Evolutionary conservation across 2,113 vertebrate genomes (phyloP), one percentile per base, ranked within the genome.

Genomic region (Syrmaticus mikado): DNA sequence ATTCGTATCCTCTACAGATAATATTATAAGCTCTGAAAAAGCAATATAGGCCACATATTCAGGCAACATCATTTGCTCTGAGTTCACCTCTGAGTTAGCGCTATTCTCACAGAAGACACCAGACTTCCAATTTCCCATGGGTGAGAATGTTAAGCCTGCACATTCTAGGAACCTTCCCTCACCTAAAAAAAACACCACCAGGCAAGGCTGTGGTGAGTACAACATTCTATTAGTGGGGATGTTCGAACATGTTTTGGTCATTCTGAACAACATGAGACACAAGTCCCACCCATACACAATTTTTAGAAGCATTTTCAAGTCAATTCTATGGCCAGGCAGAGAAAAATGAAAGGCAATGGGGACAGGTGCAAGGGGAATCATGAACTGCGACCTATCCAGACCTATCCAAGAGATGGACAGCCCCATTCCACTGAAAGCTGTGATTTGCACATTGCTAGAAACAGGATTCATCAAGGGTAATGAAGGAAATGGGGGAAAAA

Each of bases 301-400:
- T 72, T 91, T 71, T 9, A 58, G 27, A 45, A 90, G 24, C 8
- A 9, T 74, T 90, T 83, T 67, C 28, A 94, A 58, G 14, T 41
- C n/a, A n/a, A 6, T 17, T 45, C 50, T 13, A 18, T 12, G 66
- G 43, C 40, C 27, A 90, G 10, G 45, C 18, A 74, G 36, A 90
- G 32, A 8, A 85, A 68, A 87, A 91, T 30, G 43, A 92, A 91
- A 93, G 32, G 53, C 30, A 80, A 34, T 3, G 32, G 43, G 32
- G 61, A 36, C 19, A 81, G 90, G 6, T 13, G 52, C 27, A 53
- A 15, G 9, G 13, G 11, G 28, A 15, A 77, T 66, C 2, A 3
- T 88, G 36, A 88, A 28, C n/a, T 52, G 34, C 1, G 0, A 41
- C 27, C 36, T 34, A 80, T 5, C 7, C 71, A 50, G 32, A 64